Evolutionary conservation across 1,140 invertebrate genomes (phyloP).

Genomic region (Grapholita molesta): DNA sequence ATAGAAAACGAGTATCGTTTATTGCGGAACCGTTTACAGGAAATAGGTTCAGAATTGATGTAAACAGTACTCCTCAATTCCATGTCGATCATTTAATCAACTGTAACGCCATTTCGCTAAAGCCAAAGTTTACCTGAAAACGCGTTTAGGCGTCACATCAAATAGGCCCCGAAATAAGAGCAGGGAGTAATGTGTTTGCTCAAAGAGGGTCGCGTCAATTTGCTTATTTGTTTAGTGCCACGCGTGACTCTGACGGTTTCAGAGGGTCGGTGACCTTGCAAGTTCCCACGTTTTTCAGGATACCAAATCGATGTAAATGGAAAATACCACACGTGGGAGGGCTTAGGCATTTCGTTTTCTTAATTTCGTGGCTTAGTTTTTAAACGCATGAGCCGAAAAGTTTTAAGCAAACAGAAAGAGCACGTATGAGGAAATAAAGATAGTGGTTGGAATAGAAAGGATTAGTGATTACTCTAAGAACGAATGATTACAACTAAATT

Average conservation of each 20-base stretch:
- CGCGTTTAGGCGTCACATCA: slow-evolving; percentile 6
- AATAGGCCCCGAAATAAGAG: slow-evolving; percentile 9
- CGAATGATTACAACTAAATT: too few relatives aligned
- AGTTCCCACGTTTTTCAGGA: background rate
- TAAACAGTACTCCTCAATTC: background rate
- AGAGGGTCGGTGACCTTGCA: slow-evolving; percentile 22
- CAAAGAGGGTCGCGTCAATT: slow-evolving; percentile 18
- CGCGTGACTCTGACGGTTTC: slow-evolving; percentile 10
- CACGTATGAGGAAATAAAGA: too few relatives aligned
- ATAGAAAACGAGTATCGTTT: too few relatives aligned
- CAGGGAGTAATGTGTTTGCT: slow-evolving; percentile 5
- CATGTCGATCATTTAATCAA: background rate
- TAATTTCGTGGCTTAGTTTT: background rate
- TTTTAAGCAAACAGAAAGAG: background rate
- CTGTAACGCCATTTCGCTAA: background rate
- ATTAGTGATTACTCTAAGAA: too few relatives aligned
- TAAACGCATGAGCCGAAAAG: background rate
- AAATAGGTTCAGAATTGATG: too few relatives aligned
- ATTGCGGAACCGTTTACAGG: too few relatives aligned
- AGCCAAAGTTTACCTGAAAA: slow-evolving; percentile 11
- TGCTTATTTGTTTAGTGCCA: slow-evolving; percentile 25
- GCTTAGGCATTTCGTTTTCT: background rate
- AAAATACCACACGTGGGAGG: background rate
- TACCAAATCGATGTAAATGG: background rate
- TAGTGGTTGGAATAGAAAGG: too few relatives aligned